Conservation (phyloP, 2,888 invertebrate species). For the Sepiola atlantica region DNA sequence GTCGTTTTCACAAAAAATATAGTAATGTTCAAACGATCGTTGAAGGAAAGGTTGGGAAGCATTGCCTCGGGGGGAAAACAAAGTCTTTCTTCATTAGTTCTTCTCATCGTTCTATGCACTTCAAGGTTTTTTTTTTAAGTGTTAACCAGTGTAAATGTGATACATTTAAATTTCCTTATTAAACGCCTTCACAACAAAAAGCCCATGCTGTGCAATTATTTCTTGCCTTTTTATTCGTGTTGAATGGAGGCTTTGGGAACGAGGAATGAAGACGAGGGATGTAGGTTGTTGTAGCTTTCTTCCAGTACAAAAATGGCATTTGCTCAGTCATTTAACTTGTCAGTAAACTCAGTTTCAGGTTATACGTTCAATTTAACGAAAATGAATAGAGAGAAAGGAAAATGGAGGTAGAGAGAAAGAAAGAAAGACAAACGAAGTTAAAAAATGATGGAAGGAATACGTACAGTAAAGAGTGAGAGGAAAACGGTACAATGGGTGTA, state of each 20-base stretch:
- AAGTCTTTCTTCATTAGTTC: not conserved
- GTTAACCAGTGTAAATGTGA: not conserved
- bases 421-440: not conserved
- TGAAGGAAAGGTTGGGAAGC: too few species aligned
- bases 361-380: not conserved
- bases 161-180: not conserved
- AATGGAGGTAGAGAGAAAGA: not conserved
- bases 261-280: too few species aligned
- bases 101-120: not conserved
- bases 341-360: not conserved
- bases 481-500: not conserved
- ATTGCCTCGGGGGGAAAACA: too few species aligned
- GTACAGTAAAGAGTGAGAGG: not conserved
- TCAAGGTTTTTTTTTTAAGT: not conserved
- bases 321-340: conserved; percentile 4
- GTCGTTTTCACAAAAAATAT: too few species aligned
- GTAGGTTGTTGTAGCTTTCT: not conserved
- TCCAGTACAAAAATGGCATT: not conserved
- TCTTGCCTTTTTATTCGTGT: not conserved
- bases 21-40: too few species aligned
- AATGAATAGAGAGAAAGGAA: not conserved
- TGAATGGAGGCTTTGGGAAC: not conserved
- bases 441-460: not conserved
- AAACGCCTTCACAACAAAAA: not conserved
- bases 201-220: not conserved